Percentiles rank a stretch among this genome's conserved stretches.
Conservation (phyloP, 2,888 invertebrate species). For the Sinohyriopsis cumingii region DNA sequence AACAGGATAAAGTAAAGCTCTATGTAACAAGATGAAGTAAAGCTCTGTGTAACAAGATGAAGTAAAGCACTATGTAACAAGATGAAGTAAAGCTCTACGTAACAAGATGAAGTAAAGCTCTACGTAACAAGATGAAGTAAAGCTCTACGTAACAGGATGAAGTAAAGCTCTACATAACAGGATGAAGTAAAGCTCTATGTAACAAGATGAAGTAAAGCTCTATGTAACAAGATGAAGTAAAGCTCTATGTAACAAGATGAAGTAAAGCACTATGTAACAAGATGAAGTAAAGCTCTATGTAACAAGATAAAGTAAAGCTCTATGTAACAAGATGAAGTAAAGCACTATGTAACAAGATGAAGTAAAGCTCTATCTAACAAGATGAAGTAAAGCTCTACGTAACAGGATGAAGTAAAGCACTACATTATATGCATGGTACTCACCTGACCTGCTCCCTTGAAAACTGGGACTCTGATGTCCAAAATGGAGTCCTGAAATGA, state of each 20-base stretch:
- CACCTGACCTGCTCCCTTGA: slow-evolving; percentile 77
- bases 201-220: neutral
- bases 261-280: neutral
- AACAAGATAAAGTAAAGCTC: neutral
- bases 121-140: neutral
- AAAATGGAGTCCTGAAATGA: slow-evolving; percentile 87
- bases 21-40: neutral
- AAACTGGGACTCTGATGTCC: slow-evolving; percentile 87
- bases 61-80: neutral
- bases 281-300: neutral
- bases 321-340: neutral
- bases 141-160: no score
- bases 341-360: neutral
- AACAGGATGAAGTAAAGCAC: neutral
- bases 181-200: neutral
- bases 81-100: neutral
- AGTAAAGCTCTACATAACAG: no score
- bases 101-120: neutral
- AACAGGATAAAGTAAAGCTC: neutral
- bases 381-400: neutral
- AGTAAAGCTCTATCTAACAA: neutral
- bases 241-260: neutral
- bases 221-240: neutral
- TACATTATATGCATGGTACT: slow-evolving; percentile 7
- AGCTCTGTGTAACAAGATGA: neutral